A percentile compares a stretch with the other conserved stretches of the same genome.
Evolutionary conservation across 2,888 invertebrate species (phyloP).

Genomic region (Leptopilina syphax): DNA sequence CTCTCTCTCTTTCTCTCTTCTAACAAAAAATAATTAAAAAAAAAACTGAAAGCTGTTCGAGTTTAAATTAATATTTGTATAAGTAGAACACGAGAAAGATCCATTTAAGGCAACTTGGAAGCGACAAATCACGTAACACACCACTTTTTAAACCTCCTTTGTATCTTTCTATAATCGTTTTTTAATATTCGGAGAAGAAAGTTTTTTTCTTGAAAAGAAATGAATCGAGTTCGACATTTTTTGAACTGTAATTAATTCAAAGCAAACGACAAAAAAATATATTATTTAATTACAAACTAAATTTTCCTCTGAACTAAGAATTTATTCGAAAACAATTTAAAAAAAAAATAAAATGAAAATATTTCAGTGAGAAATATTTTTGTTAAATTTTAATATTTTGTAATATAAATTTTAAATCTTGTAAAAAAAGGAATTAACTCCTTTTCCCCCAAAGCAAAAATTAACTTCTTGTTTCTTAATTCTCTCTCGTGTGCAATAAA

Average conservation of each 20-base stretch:
- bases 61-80: constrained; percentile 50
- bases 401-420: neutral
- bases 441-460: neutral
- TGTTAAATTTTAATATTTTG: neutral
- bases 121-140: constrained; percentile 58
- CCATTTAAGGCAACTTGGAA: constrained; percentile 68
- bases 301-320: neutral
- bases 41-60: constrained; percentile 32
- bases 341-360: too few species aligned
- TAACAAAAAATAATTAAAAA: neutral
- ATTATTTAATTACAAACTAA: neutral
- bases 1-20: neutral
- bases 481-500: constrained; percentile 20
- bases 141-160: constrained; percentile 49
- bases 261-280: neutral
- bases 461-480: constrained; percentile 50
- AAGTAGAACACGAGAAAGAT: constrained; percentile 67
- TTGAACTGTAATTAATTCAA: neutral
- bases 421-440: constrained; percentile 15
- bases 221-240: too few species aligned
- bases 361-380: too few species aligned
- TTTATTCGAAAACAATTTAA: too few species aligned
- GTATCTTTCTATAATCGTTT: neutral
- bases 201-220: neutral
- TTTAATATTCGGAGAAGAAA: neutral